Conservation (phyloP, 1,140 invertebrate genomes). For the Vanessa tameamea region DNA sequence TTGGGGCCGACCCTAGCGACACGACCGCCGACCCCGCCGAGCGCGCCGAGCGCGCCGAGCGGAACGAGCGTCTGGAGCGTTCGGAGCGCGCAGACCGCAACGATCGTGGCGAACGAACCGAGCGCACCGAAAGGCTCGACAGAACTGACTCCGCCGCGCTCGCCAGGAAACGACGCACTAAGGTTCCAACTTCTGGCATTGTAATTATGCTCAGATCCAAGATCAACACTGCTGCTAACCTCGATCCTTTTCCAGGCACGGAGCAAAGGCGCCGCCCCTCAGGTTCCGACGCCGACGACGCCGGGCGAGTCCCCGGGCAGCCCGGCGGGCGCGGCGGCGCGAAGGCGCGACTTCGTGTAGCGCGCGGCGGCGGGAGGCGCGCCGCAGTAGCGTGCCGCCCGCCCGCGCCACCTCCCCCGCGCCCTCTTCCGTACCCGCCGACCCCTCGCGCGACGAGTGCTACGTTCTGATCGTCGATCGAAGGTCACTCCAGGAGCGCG, state of each 20-base stretch:
- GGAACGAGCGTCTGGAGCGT: constrained; percentile 56
- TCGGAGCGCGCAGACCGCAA: constrained; percentile 64
- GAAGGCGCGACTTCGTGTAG: constrained; percentile 68
- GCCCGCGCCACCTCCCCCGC: constrained; percentile 38
- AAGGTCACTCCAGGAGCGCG: background rate
- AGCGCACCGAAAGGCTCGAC: constrained; percentile 47
- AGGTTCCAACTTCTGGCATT: constrained; percentile 38
- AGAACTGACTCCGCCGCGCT: constrained; percentile 40
- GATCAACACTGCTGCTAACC: too few relatives aligned
- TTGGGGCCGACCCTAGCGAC: constrained; percentile 73
- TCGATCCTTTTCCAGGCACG: constrained; percentile 50
- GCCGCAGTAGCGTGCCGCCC: constrained; percentile 39
- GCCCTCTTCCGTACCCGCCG: background rate
- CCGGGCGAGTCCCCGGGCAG: constrained; percentile 41
- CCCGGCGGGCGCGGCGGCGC: constrained; percentile 41
- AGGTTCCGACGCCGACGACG: constrained; percentile 57
- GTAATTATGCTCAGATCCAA: background rate
- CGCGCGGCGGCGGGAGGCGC: constrained; percentile 62
- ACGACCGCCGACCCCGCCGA: constrained; percentile 81
- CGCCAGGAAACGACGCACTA: constrained; percentile 81
- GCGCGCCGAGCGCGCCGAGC: constrained; percentile 25
- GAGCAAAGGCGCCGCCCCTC: constrained; percentile 70
- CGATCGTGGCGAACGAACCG: constrained; percentile 46
- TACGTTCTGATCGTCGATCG: background rate
- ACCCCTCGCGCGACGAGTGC: background rate